Base-by-base conservation (phyloP, 2,113 vertebrate genomes). In the Aix galericulata region DNA sequence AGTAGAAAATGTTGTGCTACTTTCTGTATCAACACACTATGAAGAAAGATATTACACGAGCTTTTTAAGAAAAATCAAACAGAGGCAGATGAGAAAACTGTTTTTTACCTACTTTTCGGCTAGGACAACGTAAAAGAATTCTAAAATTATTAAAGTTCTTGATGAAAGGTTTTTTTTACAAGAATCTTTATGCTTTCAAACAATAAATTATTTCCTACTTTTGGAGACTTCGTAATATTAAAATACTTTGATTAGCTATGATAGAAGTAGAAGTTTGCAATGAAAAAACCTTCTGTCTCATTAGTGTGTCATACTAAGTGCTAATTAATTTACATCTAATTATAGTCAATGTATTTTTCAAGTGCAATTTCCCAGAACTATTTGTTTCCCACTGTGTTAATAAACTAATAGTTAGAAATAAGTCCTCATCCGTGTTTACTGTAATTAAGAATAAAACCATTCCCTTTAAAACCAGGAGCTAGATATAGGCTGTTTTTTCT, bases 131-230 rank as follows among this genome's bases (percentile, higher is more conserved):
- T 69, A 60, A 77, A 93, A 88, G 68, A 88, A 63, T 90, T 91
- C 83, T 75, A 78, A 94, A 91, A 94, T 97, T 94, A 67, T 94
- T 96, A 82, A 97, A 95, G 87, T 80, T 89, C 66, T 86, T 78
- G 94, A 91, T 92, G 95, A 82, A 77, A 91, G 95, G 86, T 90
- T 96, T 92, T 95, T 97, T 96, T 85, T 87, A 96, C 95, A 96
- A 94, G 96, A 92, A 94, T 96, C 90, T 97, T 96, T 97, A 89
- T 97, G 97, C 97, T 98, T 98, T 98, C 97, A 98, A 97, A 97
- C 91, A 95, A 96, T 86, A 96, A 96, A 91, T 94, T 82, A 92
- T 98, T 98, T 97, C 98, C 97, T 98, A 97, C 97, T 97, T 97
- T 96, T 96, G 95, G 96, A 98, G 91, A 96, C 96, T 97, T 96